phyloP scores from a whole-genome alignment of 2,888 invertebrate species.

The Heterodera filipjevi region DNA sequence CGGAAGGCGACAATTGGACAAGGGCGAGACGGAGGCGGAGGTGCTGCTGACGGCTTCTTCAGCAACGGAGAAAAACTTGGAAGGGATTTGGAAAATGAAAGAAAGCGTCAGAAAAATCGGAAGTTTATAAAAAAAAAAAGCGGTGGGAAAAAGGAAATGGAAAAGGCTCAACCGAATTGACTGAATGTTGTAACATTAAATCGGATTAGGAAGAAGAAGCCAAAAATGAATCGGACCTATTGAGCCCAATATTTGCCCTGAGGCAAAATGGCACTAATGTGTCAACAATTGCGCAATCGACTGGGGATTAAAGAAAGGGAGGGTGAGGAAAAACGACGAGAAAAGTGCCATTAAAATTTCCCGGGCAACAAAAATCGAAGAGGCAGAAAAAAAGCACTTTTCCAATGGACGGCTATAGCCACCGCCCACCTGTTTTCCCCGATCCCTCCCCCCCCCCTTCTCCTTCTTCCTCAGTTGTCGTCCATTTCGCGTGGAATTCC shows the following conservation, averaged over 20 bases:
- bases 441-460: no score
- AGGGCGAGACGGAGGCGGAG: neutral
- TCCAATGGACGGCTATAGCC: neutral
- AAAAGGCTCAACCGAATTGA: neutral
- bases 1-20: neutral
- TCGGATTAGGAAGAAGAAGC: neutral
- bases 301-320: neutral
- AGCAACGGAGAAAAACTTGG: slow-evolving; percentile 14
- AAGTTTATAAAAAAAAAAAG: neutral
- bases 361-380: neutral
- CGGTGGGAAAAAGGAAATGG: neutral
- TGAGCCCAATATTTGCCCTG: neutral
- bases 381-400: neutral
- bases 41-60: neutral
- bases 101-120: neutral
- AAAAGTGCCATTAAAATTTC: neutral
- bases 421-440: no score
- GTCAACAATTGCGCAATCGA: neutral
- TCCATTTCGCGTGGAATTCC: no score
- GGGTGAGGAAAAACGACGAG: neutral
- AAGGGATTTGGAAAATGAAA: neutral
- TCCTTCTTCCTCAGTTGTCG: no score
- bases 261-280: neutral
- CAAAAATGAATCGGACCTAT: neutral
- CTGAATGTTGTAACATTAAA: neutral